phyloP scores from a whole-genome alignment of 1,140 invertebrate species.

The Onthophagus taurus region DNA sequence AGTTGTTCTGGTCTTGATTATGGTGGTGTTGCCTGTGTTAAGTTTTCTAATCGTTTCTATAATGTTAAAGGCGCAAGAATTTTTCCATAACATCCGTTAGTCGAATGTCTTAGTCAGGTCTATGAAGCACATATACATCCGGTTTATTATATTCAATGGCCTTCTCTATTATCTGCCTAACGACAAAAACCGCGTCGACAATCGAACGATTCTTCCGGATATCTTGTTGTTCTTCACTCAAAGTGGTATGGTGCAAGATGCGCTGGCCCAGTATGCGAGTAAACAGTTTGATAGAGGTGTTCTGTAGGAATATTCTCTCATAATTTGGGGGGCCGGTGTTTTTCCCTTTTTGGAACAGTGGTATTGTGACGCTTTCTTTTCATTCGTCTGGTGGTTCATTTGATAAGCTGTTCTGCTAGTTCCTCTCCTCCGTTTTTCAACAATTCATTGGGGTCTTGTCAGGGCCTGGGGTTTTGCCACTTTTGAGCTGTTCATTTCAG shows the following conservation, averaged over 20 bases:
- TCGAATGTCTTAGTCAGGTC: too few relatives aligned
- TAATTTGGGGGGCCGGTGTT: not conserved
- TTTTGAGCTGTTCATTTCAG: too few relatives aligned
- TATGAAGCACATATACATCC: too few relatives aligned
- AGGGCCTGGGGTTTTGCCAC: too few relatives aligned
- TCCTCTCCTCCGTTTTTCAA: too few relatives aligned
- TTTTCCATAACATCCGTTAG: not conserved
- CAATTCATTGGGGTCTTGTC: too few relatives aligned
- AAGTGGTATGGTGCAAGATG: conserved; percentile 2
- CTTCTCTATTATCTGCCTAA: not conserved
- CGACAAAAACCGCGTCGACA: not conserved
- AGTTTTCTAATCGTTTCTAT: not conserved
- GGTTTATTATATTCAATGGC: too few relatives aligned
- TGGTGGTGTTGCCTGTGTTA: not conserved
- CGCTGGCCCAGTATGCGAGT: not conserved
- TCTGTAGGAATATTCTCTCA: conserved; percentile 1
- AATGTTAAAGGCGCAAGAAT: not conserved
- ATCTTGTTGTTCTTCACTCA: not conserved
- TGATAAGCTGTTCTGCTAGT: too few relatives aligned
- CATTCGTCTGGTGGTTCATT: too few relatives aligned
- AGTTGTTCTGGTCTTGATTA: too few relatives aligned
- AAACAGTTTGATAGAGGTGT: conserved; percentile 1
- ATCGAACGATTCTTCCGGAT: not conserved
- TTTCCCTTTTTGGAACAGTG: conserved; percentile 1
- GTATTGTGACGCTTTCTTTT: not conserved